These are phyloP conservation scores for Allobates femoralis DNA, from an alignment of 2,797 vertebrate species.

Conservation along the genomic window DNA sequence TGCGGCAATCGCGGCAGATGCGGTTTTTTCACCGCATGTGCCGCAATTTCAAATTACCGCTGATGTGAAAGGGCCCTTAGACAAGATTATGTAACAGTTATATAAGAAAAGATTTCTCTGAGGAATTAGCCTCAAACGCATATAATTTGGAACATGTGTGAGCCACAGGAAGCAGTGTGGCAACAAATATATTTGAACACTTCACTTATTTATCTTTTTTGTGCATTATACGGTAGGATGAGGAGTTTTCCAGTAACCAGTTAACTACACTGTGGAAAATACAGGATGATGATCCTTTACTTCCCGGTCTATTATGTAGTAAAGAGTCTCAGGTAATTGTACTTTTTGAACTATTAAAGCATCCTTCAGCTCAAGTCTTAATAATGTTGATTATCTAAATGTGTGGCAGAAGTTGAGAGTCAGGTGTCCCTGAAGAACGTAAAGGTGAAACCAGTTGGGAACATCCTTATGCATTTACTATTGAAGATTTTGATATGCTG, in stretches of 20 bases:
- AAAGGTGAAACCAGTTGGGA: too few relatives aligned
- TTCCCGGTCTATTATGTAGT: neutral
- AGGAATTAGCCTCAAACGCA: neutral
- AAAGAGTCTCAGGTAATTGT: constrained; percentile 38
- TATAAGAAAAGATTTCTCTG: neutral
- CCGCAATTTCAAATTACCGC: too few relatives aligned
- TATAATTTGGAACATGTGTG: neutral
- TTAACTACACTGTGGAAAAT: constrained; percentile 47
- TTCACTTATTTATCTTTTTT: neutral
- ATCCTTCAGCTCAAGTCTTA: too few relatives aligned
- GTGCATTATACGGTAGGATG: constrained; percentile 36
- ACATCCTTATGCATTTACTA: too few relatives aligned
- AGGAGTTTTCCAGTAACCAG: constrained; percentile 37
- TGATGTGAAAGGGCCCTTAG: too few relatives aligned
- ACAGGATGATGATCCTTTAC: constrained; percentile 41
- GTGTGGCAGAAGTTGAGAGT: too few relatives aligned
- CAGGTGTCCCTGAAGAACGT: too few relatives aligned
- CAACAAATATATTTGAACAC: neutral
- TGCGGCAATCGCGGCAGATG: too few relatives aligned
- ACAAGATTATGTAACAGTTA: neutral
- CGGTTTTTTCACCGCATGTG: too few relatives aligned
- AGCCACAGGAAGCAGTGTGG: neutral
- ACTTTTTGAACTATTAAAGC: too few relatives aligned
- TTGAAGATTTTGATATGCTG: too few relatives aligned
- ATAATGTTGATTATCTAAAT: too few relatives aligned